These are phyloP conservation scores for Lycocorax pyrrhopterus DNA, from an alignment of 2,113 vertebrate species.

Conservation along the genomic window DNA sequence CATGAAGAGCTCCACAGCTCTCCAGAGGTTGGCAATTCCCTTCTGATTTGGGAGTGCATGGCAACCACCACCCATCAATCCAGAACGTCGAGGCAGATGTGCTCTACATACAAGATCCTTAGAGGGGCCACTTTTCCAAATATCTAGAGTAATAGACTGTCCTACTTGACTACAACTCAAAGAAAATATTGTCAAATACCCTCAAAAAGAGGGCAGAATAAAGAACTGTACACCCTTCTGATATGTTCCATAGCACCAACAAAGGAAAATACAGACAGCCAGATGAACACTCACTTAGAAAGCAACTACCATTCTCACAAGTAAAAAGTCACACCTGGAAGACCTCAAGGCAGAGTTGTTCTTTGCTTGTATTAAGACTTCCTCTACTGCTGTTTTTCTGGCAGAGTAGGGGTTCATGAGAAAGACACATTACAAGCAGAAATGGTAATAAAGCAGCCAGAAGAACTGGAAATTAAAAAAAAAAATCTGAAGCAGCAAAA, in stretches of 20 bases:
- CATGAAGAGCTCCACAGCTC: background rate
- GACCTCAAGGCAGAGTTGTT: background rate
- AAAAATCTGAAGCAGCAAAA: background rate
- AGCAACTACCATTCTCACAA: background rate
- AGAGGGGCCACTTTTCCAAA: background rate
- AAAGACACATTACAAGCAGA: background rate
- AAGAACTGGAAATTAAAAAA: background rate
- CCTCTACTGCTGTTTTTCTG: background rate
- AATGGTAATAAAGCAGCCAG: conserved; percentile 2
- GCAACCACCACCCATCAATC: background rate
- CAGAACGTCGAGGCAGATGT: background rate
- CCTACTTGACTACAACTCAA: background rate
- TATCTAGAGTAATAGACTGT: background rate
- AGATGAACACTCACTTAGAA: background rate
- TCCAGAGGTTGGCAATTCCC: background rate
- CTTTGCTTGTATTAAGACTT: background rate
- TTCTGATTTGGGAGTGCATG: background rate
- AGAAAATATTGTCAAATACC: background rate
- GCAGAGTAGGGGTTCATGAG: background rate
- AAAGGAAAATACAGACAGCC: background rate
- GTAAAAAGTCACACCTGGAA: background rate
- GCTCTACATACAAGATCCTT: background rate
- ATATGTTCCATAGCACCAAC: background rate
- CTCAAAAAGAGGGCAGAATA: background rate
- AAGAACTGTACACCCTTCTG: background rate